Evolutionary conservation across 1,140 invertebrate genomes (phyloP).

Genomic region (Pararge aegeria): DNA sequence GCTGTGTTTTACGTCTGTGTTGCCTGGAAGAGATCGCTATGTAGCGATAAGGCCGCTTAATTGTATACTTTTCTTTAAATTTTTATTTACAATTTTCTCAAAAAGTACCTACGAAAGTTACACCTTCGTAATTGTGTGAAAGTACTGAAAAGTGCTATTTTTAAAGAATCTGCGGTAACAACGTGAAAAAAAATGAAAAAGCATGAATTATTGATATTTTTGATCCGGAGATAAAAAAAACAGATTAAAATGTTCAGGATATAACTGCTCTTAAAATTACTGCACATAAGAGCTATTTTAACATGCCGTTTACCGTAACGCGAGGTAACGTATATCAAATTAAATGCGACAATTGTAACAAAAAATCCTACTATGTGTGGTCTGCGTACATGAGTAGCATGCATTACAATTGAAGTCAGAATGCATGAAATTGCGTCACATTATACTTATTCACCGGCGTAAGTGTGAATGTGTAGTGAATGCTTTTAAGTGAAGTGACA

Average conservation of each 20-base stretch:
- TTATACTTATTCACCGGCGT: conserved; percentile 33
- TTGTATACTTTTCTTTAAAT: too few species aligned
- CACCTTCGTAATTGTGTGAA: too few species aligned
- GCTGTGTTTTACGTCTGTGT: too few species aligned
- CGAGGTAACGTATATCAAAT: conserved; percentile 10
- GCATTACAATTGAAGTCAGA: conserved; percentile 49
- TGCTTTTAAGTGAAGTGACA: conserved; percentile 46
- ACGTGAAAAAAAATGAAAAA: background rate
- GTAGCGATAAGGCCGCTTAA: too few species aligned
- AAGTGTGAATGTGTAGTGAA: conserved; percentile 23
- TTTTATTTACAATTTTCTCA: too few species aligned
- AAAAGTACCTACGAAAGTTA: too few species aligned
- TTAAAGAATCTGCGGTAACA: background rate
- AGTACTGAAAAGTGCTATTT: background rate
- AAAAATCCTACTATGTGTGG: conserved; percentile 49
- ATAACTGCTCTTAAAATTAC: background rate
- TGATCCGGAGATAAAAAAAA: background rate
- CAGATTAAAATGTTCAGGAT: background rate
- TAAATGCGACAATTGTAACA: conserved; percentile 21
- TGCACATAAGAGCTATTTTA: background rate
- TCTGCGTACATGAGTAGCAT: conserved; percentile 56
- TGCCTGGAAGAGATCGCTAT: too few species aligned
- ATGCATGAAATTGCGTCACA: conserved; percentile 68
- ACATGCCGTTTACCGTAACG: background rate
- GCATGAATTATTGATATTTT: background rate